These are phyloP conservation scores for Brachionus sp. DNA, from an alignment of 1,140 invertebrate genomes.

Conservation along the genomic window DNA sequence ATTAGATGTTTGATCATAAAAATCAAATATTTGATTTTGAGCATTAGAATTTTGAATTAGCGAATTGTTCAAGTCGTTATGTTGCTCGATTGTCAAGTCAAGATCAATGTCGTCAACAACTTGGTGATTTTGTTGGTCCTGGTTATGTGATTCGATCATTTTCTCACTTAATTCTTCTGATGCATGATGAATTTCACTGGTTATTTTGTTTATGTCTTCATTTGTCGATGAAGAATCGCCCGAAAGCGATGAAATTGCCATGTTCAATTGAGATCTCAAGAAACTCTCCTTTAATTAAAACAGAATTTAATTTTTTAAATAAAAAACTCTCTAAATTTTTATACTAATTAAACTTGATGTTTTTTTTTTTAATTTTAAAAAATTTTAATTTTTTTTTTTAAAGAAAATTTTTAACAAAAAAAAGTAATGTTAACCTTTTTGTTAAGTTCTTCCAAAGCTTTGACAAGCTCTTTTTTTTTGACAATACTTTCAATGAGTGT, in stretches of 20 bases:
- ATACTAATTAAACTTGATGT: too few relatives aligned
- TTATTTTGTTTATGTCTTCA: neutral
- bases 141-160: neutral
- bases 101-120: conserved; percentile 7
- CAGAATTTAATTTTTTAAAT: neutral
- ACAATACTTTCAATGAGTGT: conserved; percentile 20
- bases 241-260: neutral
- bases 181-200: neutral
- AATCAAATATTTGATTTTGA: conserved; percentile 26
- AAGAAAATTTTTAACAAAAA: neutral
- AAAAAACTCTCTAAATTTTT: too few relatives aligned
- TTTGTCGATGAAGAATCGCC: neutral
- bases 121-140: neutral
- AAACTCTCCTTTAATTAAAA: conserved; percentile 14
- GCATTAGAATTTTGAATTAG: neutral
- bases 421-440: conserved; percentile 2
- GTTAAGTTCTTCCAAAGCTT: conserved; percentile 35
- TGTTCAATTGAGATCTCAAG: conserved; percentile 36
- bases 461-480: conserved; percentile 34
- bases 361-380: neutral
- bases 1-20: conserved; percentile 17
- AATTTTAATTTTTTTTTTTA: neutral
- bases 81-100: conserved; percentile 13
- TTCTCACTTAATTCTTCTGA: neutral
- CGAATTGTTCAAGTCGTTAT: neutral